phyloP scores from a whole-genome alignment of 30 jellyfish, hydroid and myxozoan species.

The Aurelia sp. region DNA sequence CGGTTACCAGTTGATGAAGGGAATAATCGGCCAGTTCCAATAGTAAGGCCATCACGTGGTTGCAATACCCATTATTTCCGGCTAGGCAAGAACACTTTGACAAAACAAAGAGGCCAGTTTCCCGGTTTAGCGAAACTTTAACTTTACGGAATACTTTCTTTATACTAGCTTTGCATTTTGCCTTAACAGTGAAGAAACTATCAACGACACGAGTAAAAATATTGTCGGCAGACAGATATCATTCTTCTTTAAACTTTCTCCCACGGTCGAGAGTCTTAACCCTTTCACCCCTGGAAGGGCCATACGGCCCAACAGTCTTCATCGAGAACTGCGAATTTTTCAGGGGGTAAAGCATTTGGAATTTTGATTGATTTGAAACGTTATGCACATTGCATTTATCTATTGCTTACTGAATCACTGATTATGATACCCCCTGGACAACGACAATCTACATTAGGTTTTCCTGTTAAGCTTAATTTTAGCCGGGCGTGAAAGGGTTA shows the following conservation, averaged over 20 bases:
- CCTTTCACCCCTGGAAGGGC: too few species aligned
- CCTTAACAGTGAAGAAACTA: constrained; percentile 22
- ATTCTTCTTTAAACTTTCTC: constrained; percentile 27
- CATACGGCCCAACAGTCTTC: too few species aligned
- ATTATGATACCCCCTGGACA: too few species aligned
- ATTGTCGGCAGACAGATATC: constrained; percentile 34
- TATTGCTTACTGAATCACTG: too few species aligned
- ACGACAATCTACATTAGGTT: too few species aligned
- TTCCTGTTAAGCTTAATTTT: too few species aligned
- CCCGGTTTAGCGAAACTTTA: constrained; percentile 27
- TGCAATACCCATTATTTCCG: constrained; percentile 66
- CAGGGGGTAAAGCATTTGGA: too few species aligned
- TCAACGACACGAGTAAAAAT: constrained; percentile 19
- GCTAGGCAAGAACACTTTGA: constrained; percentile 53
- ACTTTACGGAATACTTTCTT: constrained; percentile 9
- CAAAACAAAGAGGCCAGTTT: constrained; percentile 10
- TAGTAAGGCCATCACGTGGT: constrained; percentile 80
- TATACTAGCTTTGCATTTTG: constrained; percentile 51
- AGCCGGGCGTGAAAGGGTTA: too few species aligned
- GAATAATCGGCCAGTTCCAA: constrained; percentile 68
- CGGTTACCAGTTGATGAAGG: constrained; percentile 4
- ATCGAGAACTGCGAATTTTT: too few species aligned
- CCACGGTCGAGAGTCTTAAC: constrained; percentile 49
- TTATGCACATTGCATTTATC: too few species aligned
- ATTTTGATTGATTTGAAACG: too few species aligned